Evolutionary conservation across 1,140 invertebrate genomes (phyloP).

Genomic region (Melanaphis sacchari): DNA sequence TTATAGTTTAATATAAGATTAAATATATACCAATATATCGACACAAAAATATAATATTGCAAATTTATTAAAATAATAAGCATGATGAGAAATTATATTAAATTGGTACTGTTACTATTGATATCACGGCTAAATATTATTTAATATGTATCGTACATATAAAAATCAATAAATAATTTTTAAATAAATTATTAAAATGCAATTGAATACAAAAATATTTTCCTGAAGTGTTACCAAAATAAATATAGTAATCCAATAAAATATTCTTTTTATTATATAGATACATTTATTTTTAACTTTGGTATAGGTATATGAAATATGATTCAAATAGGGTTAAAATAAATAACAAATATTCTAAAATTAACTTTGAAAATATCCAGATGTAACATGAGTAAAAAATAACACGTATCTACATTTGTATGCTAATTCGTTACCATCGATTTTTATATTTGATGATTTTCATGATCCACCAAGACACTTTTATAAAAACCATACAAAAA

Average conservation of each 20-base stretch:
- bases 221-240: background rate
- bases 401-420: background rate
- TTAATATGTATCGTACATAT: background rate
- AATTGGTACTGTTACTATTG: background rate
- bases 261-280: background rate
- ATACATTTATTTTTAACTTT: background rate
- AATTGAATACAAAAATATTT: background rate
- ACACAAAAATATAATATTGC: background rate
- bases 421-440: background rate
- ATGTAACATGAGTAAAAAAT: background rate
- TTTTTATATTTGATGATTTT: background rate
- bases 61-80: background rate
- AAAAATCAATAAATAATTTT: background rate
- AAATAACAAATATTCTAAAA: background rate
- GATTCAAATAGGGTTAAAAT: background rate
- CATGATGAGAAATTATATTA: background rate
- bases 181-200: background rate
- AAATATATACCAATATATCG: background rate
- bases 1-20: background rate
- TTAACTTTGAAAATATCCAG: background rate
- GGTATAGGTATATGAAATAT: background rate
- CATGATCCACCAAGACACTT: background rate
- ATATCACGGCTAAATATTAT: background rate
- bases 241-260: background rate
- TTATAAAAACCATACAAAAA: background rate